Conservation (phyloP, 2,113 vertebrate species). For the Elgaria multicarinata region DNA sequence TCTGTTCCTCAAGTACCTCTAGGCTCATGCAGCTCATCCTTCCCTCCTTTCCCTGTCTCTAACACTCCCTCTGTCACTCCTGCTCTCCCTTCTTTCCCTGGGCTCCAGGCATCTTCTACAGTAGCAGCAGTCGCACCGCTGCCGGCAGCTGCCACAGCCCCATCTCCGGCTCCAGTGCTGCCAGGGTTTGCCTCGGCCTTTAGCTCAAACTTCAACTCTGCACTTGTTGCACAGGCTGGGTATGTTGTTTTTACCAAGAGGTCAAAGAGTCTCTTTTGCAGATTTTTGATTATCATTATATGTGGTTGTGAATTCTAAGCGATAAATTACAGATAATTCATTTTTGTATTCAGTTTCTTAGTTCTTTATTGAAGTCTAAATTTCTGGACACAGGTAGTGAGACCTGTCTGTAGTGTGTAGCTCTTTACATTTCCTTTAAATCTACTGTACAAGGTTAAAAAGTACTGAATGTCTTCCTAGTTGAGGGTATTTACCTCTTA, state of each 20-base stretch:
- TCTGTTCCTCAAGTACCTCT: constrained; percentile 81
- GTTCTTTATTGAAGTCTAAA: constrained; percentile 17
- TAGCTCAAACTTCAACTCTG: constrained; percentile 95
- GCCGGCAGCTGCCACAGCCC: constrained; percentile 83
- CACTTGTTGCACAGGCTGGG: constrained; percentile 88
- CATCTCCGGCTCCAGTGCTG: constrained; percentile 89
- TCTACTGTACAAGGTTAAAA: neutral
- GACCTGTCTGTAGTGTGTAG: neutral
- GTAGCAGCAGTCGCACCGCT: constrained; percentile 88
- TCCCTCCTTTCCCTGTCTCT: constrained; percentile 89
- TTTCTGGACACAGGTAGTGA: neutral
- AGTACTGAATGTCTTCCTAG: constrained; percentile 39
- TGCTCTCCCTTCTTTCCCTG: constrained; percentile 91
- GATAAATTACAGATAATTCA: neutral
- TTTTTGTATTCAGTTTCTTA: constrained; percentile 6
- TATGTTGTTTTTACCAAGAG: constrained; percentile 71
- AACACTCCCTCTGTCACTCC: constrained; percentile 87
- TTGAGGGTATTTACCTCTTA: constrained; percentile 39
- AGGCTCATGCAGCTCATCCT: constrained; percentile 82
- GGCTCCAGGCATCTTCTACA: constrained; percentile 87
- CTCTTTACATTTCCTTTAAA: neutral
- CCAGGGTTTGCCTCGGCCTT: constrained; percentile 96
- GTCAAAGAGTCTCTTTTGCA: constrained; percentile 46
- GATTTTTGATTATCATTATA: constrained; percentile 25
- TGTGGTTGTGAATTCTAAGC: neutral